A percentile compares a stretch with the other conserved stretches of the same genome.
These are phyloP conservation scores for Henricia sp. DNA, from an alignment of 53 echinoderm and acorn worm species.

Conservation along the genomic window DNA sequence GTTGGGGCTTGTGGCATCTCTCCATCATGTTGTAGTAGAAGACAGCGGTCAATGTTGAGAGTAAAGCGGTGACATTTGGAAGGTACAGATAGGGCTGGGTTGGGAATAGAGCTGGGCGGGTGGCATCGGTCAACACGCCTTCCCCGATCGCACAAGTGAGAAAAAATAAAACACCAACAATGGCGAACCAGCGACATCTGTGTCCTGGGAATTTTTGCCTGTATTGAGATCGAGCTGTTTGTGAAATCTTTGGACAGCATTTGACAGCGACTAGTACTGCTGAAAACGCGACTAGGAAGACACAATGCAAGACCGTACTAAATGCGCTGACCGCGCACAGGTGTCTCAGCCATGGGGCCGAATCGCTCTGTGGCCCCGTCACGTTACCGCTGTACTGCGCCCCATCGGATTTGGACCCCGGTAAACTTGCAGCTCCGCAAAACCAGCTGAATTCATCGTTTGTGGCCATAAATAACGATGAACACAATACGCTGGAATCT, in stretches of 20 bases:
- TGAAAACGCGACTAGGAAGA: conserved; percentile 18
- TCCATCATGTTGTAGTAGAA: conserved; percentile 59
- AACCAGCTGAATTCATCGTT: conserved; percentile 16
- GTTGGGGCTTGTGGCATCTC: conserved; percentile 7
- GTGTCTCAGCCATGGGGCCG: conserved; percentile 2
- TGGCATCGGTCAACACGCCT: conserved; percentile 57
- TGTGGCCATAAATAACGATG: no score
- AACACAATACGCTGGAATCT: no score
- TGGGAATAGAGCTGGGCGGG: conserved; percentile 6
- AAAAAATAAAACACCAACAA: not conserved
- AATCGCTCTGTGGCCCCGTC: not conserved
- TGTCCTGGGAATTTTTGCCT: conserved; percentile 23
- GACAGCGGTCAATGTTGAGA: conserved; percentile 25
- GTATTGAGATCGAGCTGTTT: not conserved
- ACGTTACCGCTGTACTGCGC: not conserved
- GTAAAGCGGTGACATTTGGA: conserved; percentile 26
- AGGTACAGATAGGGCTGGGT: conserved; percentile 65
- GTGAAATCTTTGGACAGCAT: not conserved
- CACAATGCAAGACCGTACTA: conserved; percentile 13
- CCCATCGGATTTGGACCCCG: not conserved
- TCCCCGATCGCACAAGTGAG: conserved; percentile 37
- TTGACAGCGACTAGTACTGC: not conserved
- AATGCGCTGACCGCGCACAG: conserved; percentile 24
- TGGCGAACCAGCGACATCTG: conserved; percentile 23
- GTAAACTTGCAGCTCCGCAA: not conserved